Evolutionary conservation across 2,888 invertebrate genomes (phyloP), one percentile per base, ranked within the genome.

Genomic region (Copidosoma aretas): DNA sequence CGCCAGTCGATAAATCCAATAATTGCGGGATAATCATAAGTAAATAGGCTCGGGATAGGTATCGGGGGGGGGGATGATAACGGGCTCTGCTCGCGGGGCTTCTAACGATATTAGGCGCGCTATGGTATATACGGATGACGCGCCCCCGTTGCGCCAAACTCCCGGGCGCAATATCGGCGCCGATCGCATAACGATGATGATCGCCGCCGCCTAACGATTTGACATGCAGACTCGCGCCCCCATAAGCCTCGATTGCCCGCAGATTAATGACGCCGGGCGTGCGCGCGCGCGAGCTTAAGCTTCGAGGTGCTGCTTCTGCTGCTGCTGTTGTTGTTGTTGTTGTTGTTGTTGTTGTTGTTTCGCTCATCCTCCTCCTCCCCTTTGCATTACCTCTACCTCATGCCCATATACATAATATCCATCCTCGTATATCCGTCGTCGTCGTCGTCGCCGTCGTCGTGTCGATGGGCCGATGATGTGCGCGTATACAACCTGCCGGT

Each of bases 11-110:
- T 82, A 81, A 81, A 82, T 82, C 81, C 81, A 78, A 81, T 82
- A 82, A 83, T 82, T 82, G 81, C 79, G 75, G 80, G 78, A 81
- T 82, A 81, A 82, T 82, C 82, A 81, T 81, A 82, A 82, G 82
- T 82, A 82, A 82, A 82, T 81, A 79, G 75, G 74, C 68, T n/a
- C n/a, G n/a, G n/a, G n/a, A n/a, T n/a, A n/a, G n/a, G n/a, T n/a
- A n/a, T n/a, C n/a, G n/a, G n/a, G n/a, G n/a, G n/a, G n/a, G n/a
- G n/a, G n/a, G n/a, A 75, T 75, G 77, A 78, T 76, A 32, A 32
- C 75, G 75, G 10, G 73, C 75, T 73, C 72, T 69, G 76, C 73
- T 77, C 74, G 74, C 75, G 73, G n/a, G n/a, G n/a, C 73, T 57
- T 22, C 15, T 15, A 46, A 12, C 43, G 43, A 46, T 32, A 32